Conservation (phyloP, 53 echinoderm and acorn worm species). For the Astropecten irregularis region DNA sequence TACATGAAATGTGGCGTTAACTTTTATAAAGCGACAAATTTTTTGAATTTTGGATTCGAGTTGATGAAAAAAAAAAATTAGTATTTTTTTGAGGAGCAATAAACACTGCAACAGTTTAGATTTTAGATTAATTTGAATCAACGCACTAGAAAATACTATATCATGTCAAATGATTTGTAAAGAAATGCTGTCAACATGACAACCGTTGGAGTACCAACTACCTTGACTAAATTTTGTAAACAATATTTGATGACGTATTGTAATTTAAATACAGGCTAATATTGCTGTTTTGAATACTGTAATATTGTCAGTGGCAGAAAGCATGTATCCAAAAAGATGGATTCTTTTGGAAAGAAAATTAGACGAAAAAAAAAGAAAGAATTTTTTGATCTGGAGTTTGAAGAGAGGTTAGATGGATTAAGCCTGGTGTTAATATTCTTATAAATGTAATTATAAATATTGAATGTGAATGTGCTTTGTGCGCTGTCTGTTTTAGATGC, state of each 20-base stretch:
- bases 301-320: slow-evolving; percentile 20
- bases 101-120: slow-evolving; percentile 31
- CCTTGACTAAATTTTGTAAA: slow-evolving; percentile 62
- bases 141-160: slow-evolving; percentile 9
- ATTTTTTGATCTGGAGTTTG: too few relatives aligned
- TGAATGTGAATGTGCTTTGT: slow-evolving; percentile 57
- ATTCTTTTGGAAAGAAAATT: neutral
- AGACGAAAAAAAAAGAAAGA: neutral
- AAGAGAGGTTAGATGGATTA: neutral
- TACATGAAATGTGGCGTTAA: slow-evolving; percentile 10
- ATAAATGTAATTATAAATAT: slow-evolving; percentile 58
- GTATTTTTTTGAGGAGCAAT: slow-evolving; percentile 49
- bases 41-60: too few relatives aligned
- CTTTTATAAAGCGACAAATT: too few relatives aligned
- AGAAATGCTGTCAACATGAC: slow-evolving; percentile 4
- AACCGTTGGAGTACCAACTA: slow-evolving; percentile 31
- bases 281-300: slow-evolving; percentile 47
- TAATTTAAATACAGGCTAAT: slow-evolving; percentile 55
- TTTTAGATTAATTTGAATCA: neutral
- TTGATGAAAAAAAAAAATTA: too few relatives aligned
- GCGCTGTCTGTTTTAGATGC: slow-evolving; percentile 45
- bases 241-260: slow-evolving; percentile 59
- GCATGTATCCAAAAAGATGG: neutral
- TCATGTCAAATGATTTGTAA: slow-evolving; percentile 49
- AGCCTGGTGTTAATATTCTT: slow-evolving; percentile 61